A percentile compares a stretch with the other conserved stretches of the same genome.
phyloP scores from a whole-genome alignment of 2,113 vertebrate species.

The Anolis carolinensis region DNA sequence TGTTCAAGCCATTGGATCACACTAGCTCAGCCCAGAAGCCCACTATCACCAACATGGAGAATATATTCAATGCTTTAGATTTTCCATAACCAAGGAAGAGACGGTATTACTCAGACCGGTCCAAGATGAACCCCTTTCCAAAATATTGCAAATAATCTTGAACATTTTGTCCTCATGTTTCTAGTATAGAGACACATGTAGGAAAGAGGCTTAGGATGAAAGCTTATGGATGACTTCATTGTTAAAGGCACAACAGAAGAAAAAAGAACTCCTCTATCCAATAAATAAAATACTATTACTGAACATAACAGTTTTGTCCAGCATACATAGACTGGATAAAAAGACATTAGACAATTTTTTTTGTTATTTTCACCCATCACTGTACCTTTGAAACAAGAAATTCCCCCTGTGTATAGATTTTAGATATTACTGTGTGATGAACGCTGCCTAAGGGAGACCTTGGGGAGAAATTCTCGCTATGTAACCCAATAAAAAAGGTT shows the following conservation, averaged over 20 bases:
- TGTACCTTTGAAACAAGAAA: constrained; percentile 29
- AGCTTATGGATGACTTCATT: not conserved
- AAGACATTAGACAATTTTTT: not conserved
- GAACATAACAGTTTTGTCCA: not conserved
- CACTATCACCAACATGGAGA: too few relatives aligned
- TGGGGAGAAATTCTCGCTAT: constrained; percentile 45
- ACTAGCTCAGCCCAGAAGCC: too few relatives aligned
- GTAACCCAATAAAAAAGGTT: constrained; percentile 15
- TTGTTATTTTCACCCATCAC: not conserved
- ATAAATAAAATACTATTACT: not conserved
- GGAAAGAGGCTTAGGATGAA: not conserved
- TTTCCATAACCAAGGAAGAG: too few relatives aligned
- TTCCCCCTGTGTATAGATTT: not conserved
- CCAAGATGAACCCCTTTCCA: too few relatives aligned
- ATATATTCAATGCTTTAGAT: too few relatives aligned
- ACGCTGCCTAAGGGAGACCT: constrained; percentile 45
- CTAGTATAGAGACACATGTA: too few relatives aligned
- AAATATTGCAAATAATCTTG: too few relatives aligned
- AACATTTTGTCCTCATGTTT: too few relatives aligned
- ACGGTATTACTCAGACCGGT: too few relatives aligned
- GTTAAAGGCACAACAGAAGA: not conserved
- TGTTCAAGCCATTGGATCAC: too few relatives aligned
- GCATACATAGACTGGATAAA: not conserved
- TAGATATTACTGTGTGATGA: constrained; percentile 30
- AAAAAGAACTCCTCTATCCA: not conserved